Conservation (phyloP, 2,888 invertebrate genomes). For the Furcula furcula region DNA sequence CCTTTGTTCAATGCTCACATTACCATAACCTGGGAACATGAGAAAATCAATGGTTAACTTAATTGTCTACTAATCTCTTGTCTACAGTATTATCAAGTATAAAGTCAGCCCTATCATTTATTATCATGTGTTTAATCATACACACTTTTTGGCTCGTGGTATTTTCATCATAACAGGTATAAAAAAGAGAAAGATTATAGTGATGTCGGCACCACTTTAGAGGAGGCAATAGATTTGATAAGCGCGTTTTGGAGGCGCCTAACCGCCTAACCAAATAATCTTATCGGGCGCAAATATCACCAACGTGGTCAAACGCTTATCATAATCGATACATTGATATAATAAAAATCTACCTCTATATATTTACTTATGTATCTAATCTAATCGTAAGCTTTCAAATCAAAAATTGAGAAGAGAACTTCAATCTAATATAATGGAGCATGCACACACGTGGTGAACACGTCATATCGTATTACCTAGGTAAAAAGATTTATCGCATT, state of each 20-base stretch:
- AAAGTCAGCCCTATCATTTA: slow-evolving; percentile 14
- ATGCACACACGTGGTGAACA: background rate
- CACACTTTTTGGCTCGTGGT: slow-evolving; percentile 74
- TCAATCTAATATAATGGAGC: background rate
- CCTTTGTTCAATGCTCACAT: too few species aligned
- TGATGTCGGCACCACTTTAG: slow-evolving; percentile 7
- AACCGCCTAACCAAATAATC: slow-evolving; percentile 38
- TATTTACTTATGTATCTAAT: background rate
- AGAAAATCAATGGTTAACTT: too few species aligned
- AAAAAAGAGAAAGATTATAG: background rate
- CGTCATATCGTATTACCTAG: background rate
- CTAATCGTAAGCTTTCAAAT: background rate
- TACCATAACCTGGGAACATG: too few species aligned
- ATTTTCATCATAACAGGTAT: slow-evolving; percentile 54
- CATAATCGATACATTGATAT: background rate
- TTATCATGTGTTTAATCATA: slow-evolving; percentile 64
- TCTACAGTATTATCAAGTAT: too few species aligned
- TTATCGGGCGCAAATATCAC: slow-evolving; percentile 22
- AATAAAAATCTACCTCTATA: too few species aligned
- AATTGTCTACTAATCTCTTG: too few species aligned
- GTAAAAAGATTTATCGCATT: too few species aligned
- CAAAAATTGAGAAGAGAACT: background rate
- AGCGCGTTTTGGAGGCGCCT: background rate
- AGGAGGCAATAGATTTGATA: too few species aligned
- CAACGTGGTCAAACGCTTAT: background rate